These are phyloP conservation scores for Timandra comae DNA, from an alignment of 2,888 invertebrate species.

Conservation along the genomic window DNA sequence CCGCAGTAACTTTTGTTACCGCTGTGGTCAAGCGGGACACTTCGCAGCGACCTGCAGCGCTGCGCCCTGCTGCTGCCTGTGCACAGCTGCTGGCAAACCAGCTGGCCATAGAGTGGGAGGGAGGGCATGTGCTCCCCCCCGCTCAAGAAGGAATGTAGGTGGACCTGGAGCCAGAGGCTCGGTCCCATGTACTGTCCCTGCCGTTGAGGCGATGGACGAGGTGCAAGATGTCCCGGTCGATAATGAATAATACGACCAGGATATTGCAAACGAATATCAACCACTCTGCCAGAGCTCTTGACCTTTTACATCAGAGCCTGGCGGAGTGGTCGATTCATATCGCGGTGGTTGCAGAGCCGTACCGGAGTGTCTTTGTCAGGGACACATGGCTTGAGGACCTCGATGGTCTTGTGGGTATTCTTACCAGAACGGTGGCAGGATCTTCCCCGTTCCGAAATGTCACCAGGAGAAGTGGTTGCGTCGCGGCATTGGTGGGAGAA, in stretches of 20 bases:
- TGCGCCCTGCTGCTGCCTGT: not conserved
- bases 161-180: too few species aligned
- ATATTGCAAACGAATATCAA: not conserved
- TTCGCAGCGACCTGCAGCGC: conserved; percentile 1
- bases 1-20: conserved; percentile 12
- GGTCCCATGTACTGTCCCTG: too few species aligned
- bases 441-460: conserved; percentile 1
- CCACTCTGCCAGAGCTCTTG: conserved; percentile 2
- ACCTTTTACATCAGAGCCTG: conserved; percentile 9
- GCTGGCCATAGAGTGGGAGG: conserved; percentile 5
- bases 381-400: not conserved
- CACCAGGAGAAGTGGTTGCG: conserved; percentile 9
- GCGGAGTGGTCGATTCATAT: conserved; percentile 8
- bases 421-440: conserved; percentile 2
- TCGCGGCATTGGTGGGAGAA: conserved; percentile 3
- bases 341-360: conserved; percentile 2
- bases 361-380: not conserved
- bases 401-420: not conserved
- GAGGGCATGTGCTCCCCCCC: not conserved
- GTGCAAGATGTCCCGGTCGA: too few species aligned
- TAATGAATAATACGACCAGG: not conserved
- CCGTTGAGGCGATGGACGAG: too few species aligned
- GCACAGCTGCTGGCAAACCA: too few species aligned
- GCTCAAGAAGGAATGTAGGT: too few species aligned
- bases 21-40: conserved; percentile 4